Base-by-base conservation (phyloP, 2,113 vertebrate genomes). In the Halcyon senegalensis region DNA sequence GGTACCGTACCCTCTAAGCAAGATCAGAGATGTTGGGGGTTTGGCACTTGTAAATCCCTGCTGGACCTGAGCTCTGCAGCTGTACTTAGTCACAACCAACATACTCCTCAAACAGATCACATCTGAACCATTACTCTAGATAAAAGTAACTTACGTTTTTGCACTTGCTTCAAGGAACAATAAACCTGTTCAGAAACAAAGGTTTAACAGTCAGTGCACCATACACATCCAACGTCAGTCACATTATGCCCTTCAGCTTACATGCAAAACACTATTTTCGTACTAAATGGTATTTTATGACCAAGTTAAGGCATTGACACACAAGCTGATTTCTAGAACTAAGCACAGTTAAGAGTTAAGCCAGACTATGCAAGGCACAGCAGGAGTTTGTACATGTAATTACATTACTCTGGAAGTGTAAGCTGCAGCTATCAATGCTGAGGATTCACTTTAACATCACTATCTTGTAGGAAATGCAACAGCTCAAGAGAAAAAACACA, bases 131-230 rank as follows among this genome's bases (percentile, higher is more conserved):
- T 21, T 4, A 15, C 46, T 13, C 3, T 7, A 76, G 46, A 33
- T 8, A 63, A 10, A 60, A 55, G 51, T 27, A 64, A 99, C 99
- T 99, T 98, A 99, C 99, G 99, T 99, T 98, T 99, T 99, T 91
- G 99, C 99, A 93, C 99, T 99, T 95, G 99, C 99, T 98, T 99
- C 99, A 74, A 99, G 98, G 96, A 99, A 99, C 97, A 99, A 97
- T 94, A 99, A 98, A 95, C 99, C 99, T 99, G 96, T 82, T 70
- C 19, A 89, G 96, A 98, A 97, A 97, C 76, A 98, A 97, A 97
- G 93, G 72, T 44, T 70, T n/a, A 67, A 98, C 37, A 92, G 79
- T 98, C 96, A 98, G 8, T 46, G 59, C 74, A 50, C 39, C 63
- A 44, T 7, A 58, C 10, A 78, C 41, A 66, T 74, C 53, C 2